Conservation (phyloP, 2,888 invertebrate species). For the Marasmarcha lunaedactyla region DNA sequence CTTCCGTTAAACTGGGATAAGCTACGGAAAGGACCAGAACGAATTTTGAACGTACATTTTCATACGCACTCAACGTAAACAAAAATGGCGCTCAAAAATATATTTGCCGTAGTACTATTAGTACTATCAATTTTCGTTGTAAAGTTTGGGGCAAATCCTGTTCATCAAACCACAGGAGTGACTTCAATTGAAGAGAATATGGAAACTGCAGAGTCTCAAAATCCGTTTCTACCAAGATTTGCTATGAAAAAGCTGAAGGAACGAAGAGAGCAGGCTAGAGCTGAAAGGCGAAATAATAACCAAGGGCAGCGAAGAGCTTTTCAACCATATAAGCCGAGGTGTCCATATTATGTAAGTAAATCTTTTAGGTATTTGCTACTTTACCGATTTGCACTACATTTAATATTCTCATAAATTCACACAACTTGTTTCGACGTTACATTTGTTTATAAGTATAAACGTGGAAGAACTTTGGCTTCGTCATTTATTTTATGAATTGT, state of each 20-base stretch:
- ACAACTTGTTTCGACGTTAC: too few species aligned
- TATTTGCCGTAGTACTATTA: slow-evolving; percentile 21
- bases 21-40: slow-evolving; percentile 14
- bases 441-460: too few species aligned
- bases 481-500: too few species aligned
- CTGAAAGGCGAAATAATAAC: slow-evolving; percentile 31
- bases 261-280: slow-evolving; percentile 33
- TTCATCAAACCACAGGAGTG: background rate
- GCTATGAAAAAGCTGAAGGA: slow-evolving; percentile 51
- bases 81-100: slow-evolving; percentile 23
- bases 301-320: slow-evolving; percentile 12
- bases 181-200: slow-evolving; percentile 33
- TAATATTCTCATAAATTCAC: too few species aligned
- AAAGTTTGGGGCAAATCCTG: background rate
- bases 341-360: slow-evolving; percentile 27
- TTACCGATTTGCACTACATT: background rate
- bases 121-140: slow-evolving; percentile 5
- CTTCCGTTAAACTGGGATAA: slow-evolving; percentile 36
- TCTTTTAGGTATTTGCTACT: too few species aligned
- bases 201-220: slow-evolving; percentile 48
- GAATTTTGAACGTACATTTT: background rate
- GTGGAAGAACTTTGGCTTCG: too few species aligned
- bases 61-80: background rate
- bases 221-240: slow-evolving; percentile 52
- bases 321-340: slow-evolving; percentile 16